Conservation (phyloP, 2,113 vertebrate genomes). For the Gallinago undulata region DNA sequence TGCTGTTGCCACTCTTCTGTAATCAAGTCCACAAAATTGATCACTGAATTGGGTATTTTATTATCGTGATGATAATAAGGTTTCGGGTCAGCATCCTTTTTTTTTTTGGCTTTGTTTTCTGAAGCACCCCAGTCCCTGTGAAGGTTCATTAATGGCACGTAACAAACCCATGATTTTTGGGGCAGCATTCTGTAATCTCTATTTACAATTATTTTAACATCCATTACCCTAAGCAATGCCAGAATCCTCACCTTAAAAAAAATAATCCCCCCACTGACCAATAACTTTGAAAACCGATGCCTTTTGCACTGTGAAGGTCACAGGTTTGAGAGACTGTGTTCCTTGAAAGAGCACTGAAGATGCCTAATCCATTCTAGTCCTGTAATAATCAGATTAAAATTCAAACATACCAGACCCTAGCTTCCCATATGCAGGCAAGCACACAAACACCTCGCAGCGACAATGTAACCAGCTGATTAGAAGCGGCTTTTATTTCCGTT, state of each 20-base stretch:
- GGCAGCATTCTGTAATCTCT: background rate
- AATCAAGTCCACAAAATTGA: background rate
- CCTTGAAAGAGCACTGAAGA: background rate
- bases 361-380: background rate
- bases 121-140: background rate
- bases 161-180: background rate
- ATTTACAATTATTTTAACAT: background rate
- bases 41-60: background rate
- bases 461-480: background rate
- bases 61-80: background rate
- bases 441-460: background rate
- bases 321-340: background rate
- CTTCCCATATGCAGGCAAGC: background rate
- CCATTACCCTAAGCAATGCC: background rate
- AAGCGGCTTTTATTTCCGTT: slow-evolving; percentile 40
- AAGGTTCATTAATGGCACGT: background rate
- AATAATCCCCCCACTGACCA: background rate
- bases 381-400: slow-evolving; percentile 44
- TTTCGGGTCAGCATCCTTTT: background rate
- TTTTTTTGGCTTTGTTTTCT: background rate
- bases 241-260: background rate
- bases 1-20: background rate
- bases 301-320: background rate
- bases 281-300: background rate
- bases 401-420: background rate